phyloP scores from a whole-genome alignment of 1,140 invertebrate species.

The Ceratina japonica region DNA sequence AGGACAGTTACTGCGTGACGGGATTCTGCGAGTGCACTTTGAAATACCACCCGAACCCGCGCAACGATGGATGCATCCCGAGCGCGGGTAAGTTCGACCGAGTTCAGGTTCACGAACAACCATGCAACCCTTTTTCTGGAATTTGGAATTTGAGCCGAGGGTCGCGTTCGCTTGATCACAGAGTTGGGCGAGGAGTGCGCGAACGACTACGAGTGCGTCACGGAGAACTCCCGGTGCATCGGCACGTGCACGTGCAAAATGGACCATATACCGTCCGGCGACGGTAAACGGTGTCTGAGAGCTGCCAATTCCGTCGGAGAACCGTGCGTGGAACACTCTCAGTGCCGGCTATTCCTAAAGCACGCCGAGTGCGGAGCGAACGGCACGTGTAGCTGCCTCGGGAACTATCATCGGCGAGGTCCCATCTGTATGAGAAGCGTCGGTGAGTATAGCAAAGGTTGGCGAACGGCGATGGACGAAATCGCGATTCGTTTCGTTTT shows the following conservation, averaged over 20 bases:
- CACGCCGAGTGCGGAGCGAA: constrained; percentile 62
- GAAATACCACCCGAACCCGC: constrained; percentile 64
- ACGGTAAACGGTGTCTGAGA: constrained; percentile 67
- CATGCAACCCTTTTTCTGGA: background rate
- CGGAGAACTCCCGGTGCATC: constrained; percentile 66
- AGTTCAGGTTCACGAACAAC: no score
- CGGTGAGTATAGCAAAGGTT: constrained; percentile 58
- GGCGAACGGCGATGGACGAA: background rate
- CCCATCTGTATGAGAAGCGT: constrained; percentile 64
- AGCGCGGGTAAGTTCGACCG: constrained; percentile 61
- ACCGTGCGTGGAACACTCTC: constrained; percentile 68
- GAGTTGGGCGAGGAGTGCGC: constrained; percentile 65
- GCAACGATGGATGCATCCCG: constrained; percentile 67
- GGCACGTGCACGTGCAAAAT: constrained; percentile 68
- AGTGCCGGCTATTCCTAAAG: constrained; percentile 66
- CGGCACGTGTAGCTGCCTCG: constrained; percentile 63
- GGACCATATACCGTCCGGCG: constrained; percentile 64
- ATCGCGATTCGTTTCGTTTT: background rate
- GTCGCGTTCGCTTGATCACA: constrained; percentile 22
- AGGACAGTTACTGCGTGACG: constrained; percentile 65
- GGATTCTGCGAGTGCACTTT: constrained; percentile 69
- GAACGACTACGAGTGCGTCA: constrained; percentile 69
- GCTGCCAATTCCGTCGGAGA: constrained; percentile 68
- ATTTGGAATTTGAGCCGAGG: background rate
- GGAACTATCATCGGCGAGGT: constrained; percentile 67